Evolutionary conservation across 2,797 vertebrate genomes (phyloP).

Genomic region (Neoniphon sammara): DNA sequence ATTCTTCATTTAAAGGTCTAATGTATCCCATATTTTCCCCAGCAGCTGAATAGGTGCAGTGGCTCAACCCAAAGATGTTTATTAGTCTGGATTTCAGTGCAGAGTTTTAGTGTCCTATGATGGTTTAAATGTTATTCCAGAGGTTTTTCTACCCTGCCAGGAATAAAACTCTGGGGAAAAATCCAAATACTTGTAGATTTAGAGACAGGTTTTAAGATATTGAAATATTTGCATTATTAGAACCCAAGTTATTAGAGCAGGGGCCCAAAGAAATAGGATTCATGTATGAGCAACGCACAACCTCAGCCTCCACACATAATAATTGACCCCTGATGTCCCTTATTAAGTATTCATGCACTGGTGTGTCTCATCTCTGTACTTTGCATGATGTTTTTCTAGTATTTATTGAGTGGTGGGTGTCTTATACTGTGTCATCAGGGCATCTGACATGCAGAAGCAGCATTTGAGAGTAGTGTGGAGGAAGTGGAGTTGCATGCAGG

Average conservation of each 20-base stretch:
- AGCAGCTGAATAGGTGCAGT: background rate
- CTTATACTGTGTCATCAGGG: background rate
- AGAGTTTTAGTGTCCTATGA: background rate
- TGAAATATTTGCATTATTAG: too few relatives aligned
- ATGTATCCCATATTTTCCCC: background rate
- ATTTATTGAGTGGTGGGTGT: background rate
- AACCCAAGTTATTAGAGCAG: too few relatives aligned
- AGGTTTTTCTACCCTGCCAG: background rate
- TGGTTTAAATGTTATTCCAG: background rate
- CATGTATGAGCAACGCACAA: background rate
- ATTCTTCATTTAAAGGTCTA: background rate
- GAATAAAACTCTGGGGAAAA: too few relatives aligned
- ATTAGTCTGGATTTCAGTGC: background rate
- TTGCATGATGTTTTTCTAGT: background rate
- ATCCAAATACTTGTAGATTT: too few relatives aligned
- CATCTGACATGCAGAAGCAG: background rate
- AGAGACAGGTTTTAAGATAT: too few relatives aligned
- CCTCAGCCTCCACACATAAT: background rate
- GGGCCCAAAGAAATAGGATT: too few relatives aligned
- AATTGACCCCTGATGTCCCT: background rate
- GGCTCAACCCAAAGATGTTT: background rate
- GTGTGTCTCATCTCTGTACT: background rate
- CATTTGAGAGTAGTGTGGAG: constrained; percentile 30
- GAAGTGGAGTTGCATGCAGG: constrained; percentile 43
- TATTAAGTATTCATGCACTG: background rate